phyloP scores from a whole-genome alignment of 2,113 vertebrate genomes.

The Serinus canaria region DNA sequence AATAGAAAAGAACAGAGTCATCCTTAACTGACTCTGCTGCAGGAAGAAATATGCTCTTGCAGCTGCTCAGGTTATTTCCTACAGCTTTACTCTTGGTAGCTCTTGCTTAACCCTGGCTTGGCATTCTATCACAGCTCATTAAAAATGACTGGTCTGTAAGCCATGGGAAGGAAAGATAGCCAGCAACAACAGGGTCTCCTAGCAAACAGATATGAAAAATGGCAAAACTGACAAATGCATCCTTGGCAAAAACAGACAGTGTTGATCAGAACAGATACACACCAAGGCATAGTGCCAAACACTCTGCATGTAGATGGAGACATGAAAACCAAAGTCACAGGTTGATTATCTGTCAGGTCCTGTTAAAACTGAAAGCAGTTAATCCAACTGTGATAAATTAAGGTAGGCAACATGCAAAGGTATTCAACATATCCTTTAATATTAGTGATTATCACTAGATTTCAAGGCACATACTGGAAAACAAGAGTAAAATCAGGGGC shows the following conservation, averaged over 20 bases:
- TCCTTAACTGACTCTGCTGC: not conserved
- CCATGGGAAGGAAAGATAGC: not conserved
- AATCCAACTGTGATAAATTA: not conserved
- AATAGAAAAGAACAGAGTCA: not conserved
- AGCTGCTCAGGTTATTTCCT: not conserved
- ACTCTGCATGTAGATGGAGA: not conserved
- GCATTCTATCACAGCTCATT: not conserved
- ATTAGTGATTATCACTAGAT: not conserved
- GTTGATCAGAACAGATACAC: not conserved
- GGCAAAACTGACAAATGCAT: not conserved
- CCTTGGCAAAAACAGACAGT: slow-evolving; percentile 9
- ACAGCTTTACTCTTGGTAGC: not conserved
- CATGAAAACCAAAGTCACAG: not conserved
- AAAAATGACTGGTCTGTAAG: not conserved
- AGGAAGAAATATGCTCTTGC: not conserved
- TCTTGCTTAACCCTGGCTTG: not conserved
- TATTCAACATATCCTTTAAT: not conserved
- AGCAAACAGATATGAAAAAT: slow-evolving; percentile 1
- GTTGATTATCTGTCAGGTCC: not conserved
- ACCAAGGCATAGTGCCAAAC: slow-evolving; percentile 14
- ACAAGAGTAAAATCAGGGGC: not conserved
- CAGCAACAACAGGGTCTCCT: not conserved
- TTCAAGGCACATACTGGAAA: not conserved
- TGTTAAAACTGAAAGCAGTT: not conserved
- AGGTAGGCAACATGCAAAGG: not conserved